A percentile compares a stretch with the other conserved stretches of the same genome.
Evolutionary conservation across 2,888 invertebrate genomes (phyloP).

Genomic region (Drosophila paramelanica): DNA sequence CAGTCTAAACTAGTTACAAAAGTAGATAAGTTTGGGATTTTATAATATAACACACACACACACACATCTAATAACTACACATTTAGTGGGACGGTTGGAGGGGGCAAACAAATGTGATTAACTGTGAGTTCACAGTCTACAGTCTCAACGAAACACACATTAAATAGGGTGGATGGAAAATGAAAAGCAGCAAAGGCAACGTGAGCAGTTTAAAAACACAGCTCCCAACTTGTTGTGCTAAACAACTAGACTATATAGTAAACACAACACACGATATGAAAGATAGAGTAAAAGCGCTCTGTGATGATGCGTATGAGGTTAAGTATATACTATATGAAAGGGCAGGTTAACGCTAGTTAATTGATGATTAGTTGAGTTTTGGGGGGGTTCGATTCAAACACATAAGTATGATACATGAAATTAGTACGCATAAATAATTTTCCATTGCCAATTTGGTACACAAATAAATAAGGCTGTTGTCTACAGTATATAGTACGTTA

Average conservation of each 20-base stretch:
- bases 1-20: slow-evolving; percentile 41
- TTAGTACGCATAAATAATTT: slow-evolving; percentile 46
- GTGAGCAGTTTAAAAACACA: slow-evolving; percentile 16
- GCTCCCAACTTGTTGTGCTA: slow-evolving; percentile 13
- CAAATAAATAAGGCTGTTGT: slow-evolving; percentile 37
- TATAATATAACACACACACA: slow-evolving; percentile 18
- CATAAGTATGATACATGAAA: slow-evolving; percentile 50
- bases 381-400: slow-evolving; percentile 33
- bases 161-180: slow-evolving; percentile 17
- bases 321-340: slow-evolving; percentile 29
- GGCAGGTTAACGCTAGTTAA: slow-evolving; percentile 6
- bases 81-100: slow-evolving; percentile 43
- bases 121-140: slow-evolving; percentile 40
- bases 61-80: slow-evolving; percentile 67
- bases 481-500: slow-evolving; percentile 38
- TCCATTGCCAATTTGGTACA: slow-evolving; percentile 61
- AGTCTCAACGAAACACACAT: slow-evolving; percentile 52
- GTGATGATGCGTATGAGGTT: slow-evolving; percentile 39
- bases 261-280: slow-evolving; percentile 44
- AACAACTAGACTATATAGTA: slow-evolving; percentile 31
- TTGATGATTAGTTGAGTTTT: slow-evolving; percentile 22
- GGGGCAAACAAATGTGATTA: slow-evolving; percentile 39
- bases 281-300: slow-evolving; percentile 7
- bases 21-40: slow-evolving; percentile 39
- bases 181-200: slow-evolving; percentile 33